These are phyloP conservation scores for Cetoscarus ocellatus DNA, from an alignment of 2,797 vertebrate species.

Conservation along the genomic window DNA sequence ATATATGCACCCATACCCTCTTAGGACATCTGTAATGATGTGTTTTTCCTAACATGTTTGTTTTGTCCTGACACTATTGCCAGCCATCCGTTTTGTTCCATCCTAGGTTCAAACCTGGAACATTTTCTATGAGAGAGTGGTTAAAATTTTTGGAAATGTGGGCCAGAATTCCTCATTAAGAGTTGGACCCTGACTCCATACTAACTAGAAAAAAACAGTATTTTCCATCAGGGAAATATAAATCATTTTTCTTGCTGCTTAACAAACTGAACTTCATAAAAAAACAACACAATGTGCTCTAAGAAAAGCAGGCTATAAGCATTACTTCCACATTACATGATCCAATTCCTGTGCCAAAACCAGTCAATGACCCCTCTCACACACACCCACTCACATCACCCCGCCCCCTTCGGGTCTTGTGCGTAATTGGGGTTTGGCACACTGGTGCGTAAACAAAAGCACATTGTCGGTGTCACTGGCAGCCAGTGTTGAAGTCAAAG, in stretches of 20 bases:
- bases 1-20: too few species aligned
- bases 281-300: neutral
- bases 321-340: slow-evolving; percentile 31
- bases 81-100: too few species aligned
- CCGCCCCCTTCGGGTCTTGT: slow-evolving; percentile 37
- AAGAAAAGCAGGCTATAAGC: slow-evolving; percentile 16
- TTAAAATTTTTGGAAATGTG: too few species aligned
- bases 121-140: too few species aligned
- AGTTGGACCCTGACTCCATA: too few species aligned
- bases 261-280: neutral
- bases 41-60: too few species aligned
- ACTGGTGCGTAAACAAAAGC: slow-evolving; percentile 95
- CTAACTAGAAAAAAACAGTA: too few species aligned
- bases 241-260: neutral
- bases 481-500: slow-evolving; percentile 42
- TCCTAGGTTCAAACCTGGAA: too few species aligned
- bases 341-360: slow-evolving; percentile 27
- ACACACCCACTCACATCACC: slow-evolving; percentile 2
- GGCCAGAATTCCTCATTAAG: too few species aligned
- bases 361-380: slow-evolving; percentile 1
- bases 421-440: slow-evolving; percentile 78
- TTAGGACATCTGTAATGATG: too few species aligned
- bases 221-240: neutral
- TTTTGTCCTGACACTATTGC: too few species aligned
- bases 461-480: slow-evolving; percentile 86